phyloP scores from a whole-genome alignment of 2,797 vertebrate species.

The Arctocebus calabarensis region DNA sequence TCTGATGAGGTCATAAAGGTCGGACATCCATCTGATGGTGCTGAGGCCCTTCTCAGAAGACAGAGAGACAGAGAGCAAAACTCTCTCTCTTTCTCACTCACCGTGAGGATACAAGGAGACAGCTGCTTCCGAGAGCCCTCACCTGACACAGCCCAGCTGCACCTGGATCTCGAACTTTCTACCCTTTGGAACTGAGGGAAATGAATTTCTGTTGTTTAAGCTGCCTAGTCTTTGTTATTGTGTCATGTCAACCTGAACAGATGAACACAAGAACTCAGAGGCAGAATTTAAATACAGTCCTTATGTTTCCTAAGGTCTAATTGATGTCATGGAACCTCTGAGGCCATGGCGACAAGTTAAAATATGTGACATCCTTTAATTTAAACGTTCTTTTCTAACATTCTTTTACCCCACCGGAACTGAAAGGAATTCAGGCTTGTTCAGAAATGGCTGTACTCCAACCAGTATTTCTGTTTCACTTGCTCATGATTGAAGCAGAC shows the following conservation, averaged over 20 bases:
- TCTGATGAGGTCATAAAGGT: too few relatives aligned
- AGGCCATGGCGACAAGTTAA: not conserved
- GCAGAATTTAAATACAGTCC: not conserved
- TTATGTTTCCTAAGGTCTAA: not conserved
- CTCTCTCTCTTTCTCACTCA: not conserved
- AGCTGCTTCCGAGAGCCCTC: too few relatives aligned
- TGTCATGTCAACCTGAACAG: not conserved
- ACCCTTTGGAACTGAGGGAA: not conserved
- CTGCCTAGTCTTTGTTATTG: not conserved
- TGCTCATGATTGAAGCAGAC: not conserved
- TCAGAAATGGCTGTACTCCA: not conserved
- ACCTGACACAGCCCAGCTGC: not conserved
- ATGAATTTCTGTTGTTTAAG: not conserved
- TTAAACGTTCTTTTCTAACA: not conserved
- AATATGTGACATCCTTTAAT: not conserved
- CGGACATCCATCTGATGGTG: not conserved
- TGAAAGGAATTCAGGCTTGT: not conserved
- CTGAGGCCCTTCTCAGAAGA: not conserved
- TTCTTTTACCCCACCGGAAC: not conserved
- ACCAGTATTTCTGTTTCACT: not conserved
- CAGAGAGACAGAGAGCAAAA: fast-evolving
- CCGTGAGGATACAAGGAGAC: not conserved
- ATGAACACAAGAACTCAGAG: not conserved
- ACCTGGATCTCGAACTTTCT: not conserved
- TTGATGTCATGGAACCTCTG: not conserved